Evolutionary conservation across 2,888 invertebrate species (phyloP).

Genomic region (Pseudanteris insignis): DNA sequence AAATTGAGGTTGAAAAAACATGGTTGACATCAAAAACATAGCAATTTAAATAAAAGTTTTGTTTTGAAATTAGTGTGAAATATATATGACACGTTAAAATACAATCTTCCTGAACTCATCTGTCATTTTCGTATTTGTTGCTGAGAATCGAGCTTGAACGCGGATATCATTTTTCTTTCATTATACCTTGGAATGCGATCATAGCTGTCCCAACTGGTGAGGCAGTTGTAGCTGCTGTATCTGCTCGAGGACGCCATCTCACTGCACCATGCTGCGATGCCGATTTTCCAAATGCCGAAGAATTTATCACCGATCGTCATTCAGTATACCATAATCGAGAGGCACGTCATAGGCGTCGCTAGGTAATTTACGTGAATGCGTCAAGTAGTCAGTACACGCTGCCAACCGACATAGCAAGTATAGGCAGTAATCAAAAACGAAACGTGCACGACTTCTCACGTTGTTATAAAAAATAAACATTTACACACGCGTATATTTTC

Average conservation of each 20-base stretch:
- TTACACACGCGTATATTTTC: conserved; percentile 34
- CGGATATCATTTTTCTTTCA: conserved; percentile 18
- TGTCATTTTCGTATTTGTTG: conserved; percentile 7
- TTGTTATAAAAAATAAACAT: conserved; percentile 42
- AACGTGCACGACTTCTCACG: background rate
- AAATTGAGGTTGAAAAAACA: no score
- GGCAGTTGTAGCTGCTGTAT: conserved; percentile 89
- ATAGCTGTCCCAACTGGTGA: conserved; percentile 91
- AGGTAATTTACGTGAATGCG: conserved; percentile 1
- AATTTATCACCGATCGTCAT: conserved; percentile 40
- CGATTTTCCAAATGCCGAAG: conserved; percentile 35
- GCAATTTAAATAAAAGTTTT: no score
- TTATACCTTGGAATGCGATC: conserved; percentile 87
- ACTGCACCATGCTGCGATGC: conserved; percentile 42
- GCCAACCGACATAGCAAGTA: conserved; percentile 7
- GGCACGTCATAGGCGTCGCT: conserved; percentile 7
- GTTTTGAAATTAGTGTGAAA: conserved; percentile 2
- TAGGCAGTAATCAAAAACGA: conserved; percentile 10
- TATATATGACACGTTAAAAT: conserved; percentile 7
- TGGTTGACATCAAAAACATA: no score
- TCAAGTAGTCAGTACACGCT: conserved; percentile 11
- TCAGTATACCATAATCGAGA: conserved; percentile 23
- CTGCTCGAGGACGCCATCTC: conserved; percentile 78
- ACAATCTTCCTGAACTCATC: conserved; percentile 19
- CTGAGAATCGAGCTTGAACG: conserved; percentile 1